Percentiles rank a stretch among this genome's conserved stretches.
Conservation (phyloP, 2,888 invertebrate species). For the Sialis fuliginosa region DNA sequence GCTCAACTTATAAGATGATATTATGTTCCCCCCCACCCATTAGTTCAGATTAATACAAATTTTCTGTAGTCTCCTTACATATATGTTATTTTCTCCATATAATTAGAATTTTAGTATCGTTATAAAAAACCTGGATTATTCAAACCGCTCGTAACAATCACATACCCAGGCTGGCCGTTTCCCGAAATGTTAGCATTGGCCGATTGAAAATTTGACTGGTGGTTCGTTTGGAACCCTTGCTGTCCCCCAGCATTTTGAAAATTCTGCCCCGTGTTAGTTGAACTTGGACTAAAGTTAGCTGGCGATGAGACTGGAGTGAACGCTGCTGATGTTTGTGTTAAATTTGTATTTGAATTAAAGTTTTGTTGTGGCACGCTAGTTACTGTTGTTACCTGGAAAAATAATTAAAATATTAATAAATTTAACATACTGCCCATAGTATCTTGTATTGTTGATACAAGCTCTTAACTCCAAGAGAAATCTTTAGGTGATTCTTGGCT, state of each 20-base stretch:
- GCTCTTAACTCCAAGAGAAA: too few species aligned
- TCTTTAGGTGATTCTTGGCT: too few species aligned
- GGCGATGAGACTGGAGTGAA: constrained; percentile 18
- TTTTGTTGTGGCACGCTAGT: constrained; percentile 6
- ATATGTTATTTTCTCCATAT: too few species aligned
- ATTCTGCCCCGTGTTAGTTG: constrained; percentile 10
- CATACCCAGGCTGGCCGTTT: constrained; percentile 30
- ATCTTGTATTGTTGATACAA: too few species aligned
- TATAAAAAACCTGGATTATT: too few species aligned
- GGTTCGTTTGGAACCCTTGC: constrained; percentile 12
- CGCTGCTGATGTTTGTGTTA: constrained; percentile 9
- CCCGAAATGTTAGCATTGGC: constrained; percentile 18
- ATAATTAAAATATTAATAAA: too few species aligned
- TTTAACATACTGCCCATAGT: too few species aligned
- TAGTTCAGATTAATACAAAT: too few species aligned
- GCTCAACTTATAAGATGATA: too few species aligned
- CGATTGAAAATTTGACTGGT: constrained; percentile 26
- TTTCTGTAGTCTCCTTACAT: too few species aligned
- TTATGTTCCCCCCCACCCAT: too few species aligned
- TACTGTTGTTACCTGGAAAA: not conserved
- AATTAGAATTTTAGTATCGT: too few species aligned
- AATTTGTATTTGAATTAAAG: constrained; percentile 11
- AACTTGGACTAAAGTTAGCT: constrained; percentile 21
- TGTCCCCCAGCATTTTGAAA: not conserved
- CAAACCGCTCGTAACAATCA: constrained; percentile 6